These are phyloP conservation scores for Amphiprion clarkii DNA, from an alignment of 2,797 vertebrate species.

Conservation along the genomic window DNA sequence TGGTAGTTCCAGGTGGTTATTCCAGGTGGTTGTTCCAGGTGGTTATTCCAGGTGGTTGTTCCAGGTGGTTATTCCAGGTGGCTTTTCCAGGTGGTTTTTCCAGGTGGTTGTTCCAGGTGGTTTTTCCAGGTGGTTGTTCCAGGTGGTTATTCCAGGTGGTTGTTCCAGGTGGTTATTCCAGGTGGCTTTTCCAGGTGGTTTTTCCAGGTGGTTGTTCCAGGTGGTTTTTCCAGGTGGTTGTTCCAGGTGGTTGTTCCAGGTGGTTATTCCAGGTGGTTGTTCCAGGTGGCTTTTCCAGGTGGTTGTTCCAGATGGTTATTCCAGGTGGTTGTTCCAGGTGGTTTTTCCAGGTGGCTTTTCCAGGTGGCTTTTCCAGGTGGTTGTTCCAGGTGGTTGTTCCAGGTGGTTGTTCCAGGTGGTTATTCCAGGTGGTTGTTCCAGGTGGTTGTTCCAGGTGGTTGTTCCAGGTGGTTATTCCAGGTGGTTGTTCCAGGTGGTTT, in stretches of 20 bases:
- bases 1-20: constrained; percentile 40
- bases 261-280: constrained; percentile 22
- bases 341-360: neutral
- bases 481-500: neutral
- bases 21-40: neutral
- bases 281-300: constrained; percentile 17
- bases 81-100: neutral
- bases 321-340: constrained; percentile 14
- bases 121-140: constrained; percentile 13
- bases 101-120: constrained; percentile 34
- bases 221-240: constrained; percentile 2
- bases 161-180: constrained; percentile 5
- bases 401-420: neutral
- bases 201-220: neutral
- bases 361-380: neutral
- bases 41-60: constrained; percentile 9
- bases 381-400: constrained; percentile 12
- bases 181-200: constrained; percentile 13
- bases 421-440: constrained; percentile 6
- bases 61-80: neutral
- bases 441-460: constrained; percentile 15
- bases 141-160: neutral
- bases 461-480: constrained; percentile 24
- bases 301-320: neutral
- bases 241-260: neutral